Percentiles rank a stretch among this genome's conserved stretches.
Conservation (phyloP, 2,797 vertebrate species). For the Zalophus californianus region DNA sequence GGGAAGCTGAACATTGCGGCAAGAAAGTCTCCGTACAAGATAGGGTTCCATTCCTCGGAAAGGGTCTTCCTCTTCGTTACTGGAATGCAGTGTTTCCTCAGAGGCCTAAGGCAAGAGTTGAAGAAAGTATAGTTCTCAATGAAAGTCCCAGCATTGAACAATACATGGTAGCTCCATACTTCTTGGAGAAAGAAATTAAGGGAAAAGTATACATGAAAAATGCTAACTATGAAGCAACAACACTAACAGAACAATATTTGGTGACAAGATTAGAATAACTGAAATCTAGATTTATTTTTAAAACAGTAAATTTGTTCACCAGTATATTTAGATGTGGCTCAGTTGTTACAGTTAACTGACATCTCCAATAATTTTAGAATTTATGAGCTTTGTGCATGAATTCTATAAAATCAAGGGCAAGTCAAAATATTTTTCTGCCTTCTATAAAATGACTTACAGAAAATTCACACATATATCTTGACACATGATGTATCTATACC, state of each 20-base stretch:
- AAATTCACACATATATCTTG: neutral
- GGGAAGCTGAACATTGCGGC: constrained; percentile 94
- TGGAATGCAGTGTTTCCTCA: constrained; percentile 89
- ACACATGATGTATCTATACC: neutral
- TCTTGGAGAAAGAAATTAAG: neutral
- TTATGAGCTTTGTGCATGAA: neutral
- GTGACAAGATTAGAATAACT: neutral
- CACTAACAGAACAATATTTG: neutral
- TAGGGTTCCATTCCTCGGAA: constrained; percentile 93
- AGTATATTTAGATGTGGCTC: neutral
- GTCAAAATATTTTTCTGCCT: neutral
- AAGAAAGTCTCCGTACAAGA: constrained; percentile 93
- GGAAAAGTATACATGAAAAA: neutral
- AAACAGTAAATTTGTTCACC: neutral
- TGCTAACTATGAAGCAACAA: neutral
- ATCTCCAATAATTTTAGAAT: neutral
- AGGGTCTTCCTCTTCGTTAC: constrained; percentile 90
- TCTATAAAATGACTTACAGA: neutral
- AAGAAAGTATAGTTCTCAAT: neutral
- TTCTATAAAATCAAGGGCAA: constrained; percentile 49
- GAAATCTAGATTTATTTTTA: constrained; percentile 1
- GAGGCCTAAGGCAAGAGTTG: constrained; percentile 88
- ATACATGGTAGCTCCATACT: neutral
- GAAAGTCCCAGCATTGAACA: neutral
- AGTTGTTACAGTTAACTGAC: neutral